Percentiles rank a stretch among this genome's conserved stretches.
phyloP scores from a whole-genome alignment of 2,888 invertebrate genomes.

The Orchestes rusci region DNA sequence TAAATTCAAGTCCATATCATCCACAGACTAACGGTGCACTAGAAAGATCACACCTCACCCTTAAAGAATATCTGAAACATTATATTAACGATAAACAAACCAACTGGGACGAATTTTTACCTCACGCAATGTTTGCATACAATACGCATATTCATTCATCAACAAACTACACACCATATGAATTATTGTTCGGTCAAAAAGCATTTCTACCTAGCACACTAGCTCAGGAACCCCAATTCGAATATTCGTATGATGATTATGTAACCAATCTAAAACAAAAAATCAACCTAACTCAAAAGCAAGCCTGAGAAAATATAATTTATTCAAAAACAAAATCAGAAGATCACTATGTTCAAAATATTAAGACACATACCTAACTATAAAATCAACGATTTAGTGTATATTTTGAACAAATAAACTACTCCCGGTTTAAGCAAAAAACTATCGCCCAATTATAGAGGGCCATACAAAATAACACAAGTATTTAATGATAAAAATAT shows the following conservation, averaged over 20 bases:
- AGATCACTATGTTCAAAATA: constrained; percentile 9
- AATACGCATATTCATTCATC: constrained; percentile 13
- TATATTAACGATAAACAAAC: constrained; percentile 31
- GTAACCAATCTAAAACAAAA: constrained; percentile 25
- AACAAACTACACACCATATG: constrained; percentile 36
- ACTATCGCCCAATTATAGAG: constrained; percentile 1
- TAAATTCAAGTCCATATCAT: constrained; percentile 32
- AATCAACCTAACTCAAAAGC: constrained; percentile 27
- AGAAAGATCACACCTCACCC: constrained; percentile 30
- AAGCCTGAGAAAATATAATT: constrained; percentile 19
- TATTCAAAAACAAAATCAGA: constrained; percentile 10
- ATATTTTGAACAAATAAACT: constrained; percentile 3
- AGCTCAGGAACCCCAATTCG: constrained; percentile 24
- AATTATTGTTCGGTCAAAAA: constrained; percentile 37
- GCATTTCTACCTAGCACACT: constrained; percentile 32
- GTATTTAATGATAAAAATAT: too few species aligned
- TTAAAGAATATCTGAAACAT: constrained; percentile 16
- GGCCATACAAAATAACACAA: constrained; percentile 4
- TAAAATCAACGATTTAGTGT: constrained; percentile 7
- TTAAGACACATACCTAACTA: background rate
- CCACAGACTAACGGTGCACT: constrained; percentile 34
- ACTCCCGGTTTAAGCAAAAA: constrained; percentile 11
- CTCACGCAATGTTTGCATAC: constrained; percentile 26
- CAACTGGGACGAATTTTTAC: constrained; percentile 30
- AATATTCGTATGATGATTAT: constrained; percentile 32